Percentiles rank a stretch among this genome's conserved stretches.
phyloP scores from a whole-genome alignment of 1,140 invertebrate species.

The Lasaia peninsularis region DNA sequence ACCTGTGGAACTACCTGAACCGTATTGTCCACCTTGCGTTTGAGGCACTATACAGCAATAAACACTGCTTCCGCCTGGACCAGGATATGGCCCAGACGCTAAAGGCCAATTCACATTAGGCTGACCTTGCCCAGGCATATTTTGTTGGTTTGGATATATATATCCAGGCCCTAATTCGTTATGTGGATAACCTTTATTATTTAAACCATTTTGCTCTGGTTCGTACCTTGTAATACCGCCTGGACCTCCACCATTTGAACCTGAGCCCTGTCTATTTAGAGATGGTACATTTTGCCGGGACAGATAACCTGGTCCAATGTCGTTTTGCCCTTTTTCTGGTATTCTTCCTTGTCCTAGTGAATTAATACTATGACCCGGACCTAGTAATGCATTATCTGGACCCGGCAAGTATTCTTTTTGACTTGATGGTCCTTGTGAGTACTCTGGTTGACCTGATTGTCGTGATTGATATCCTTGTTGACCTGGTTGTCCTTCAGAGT shows the following conservation, averaged over 20 bases:
- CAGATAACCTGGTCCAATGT: too few species aligned
- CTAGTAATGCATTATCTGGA: background rate
- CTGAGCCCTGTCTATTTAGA: too few species aligned
- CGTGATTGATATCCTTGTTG: background rate
- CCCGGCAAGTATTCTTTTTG: background rate
- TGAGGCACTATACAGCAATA: slow-evolving; percentile 38
- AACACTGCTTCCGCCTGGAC: slow-evolving; percentile 32
- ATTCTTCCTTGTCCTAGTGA: background rate
- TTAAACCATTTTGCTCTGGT: background rate
- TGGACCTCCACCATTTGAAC: background rate
- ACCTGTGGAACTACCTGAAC: slow-evolving; percentile 15
- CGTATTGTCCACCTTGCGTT: slow-evolving; percentile 13
- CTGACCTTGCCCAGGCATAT: slow-evolving; percentile 4
- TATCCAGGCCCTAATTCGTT: background rate
- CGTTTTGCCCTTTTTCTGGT: background rate
- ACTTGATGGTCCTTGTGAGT: background rate
- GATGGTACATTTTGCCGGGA: too few species aligned
- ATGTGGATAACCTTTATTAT: background rate
- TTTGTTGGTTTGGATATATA: slow-evolving; percentile 14
- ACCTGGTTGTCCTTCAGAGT: background rate
- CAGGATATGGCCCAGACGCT: slow-evolving; percentile 28
- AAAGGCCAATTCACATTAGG: slow-evolving; percentile 24
- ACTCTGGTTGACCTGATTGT: background rate
- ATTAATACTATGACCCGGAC: background rate
- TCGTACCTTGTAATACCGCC: background rate